phyloP scores from a whole-genome alignment of 23 tunicate genomes.

The Phallusia fumigata region DNA sequence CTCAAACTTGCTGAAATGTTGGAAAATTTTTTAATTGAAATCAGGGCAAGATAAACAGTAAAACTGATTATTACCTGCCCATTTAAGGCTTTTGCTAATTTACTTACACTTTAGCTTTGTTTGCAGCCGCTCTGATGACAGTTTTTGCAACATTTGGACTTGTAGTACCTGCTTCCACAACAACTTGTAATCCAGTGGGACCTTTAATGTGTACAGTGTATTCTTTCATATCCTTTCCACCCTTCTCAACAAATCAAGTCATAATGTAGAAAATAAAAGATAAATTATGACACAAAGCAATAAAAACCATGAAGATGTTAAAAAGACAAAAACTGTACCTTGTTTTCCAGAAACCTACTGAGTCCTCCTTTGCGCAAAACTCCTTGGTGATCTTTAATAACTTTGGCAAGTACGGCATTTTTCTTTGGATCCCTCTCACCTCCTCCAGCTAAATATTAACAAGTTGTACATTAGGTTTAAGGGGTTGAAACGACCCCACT shows the following conservation, averaged over 20 bases:
- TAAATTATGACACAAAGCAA: neutral
- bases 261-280: no score
- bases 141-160: neutral
- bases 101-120: neutral
- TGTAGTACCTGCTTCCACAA: neutral
- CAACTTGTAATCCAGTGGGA: neutral
- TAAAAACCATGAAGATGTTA: neutral
- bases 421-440: slow-evolving; percentile 5
- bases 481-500: no score
- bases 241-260: no score
- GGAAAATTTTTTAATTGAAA: no score
- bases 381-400: neutral
- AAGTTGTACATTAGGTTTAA: no score
- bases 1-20: neutral
- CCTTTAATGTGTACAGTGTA: neutral
- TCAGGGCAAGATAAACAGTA: no score
- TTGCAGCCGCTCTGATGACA: neutral
- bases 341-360: neutral
- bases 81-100: no score
- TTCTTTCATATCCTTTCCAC: no score
- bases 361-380: neutral
- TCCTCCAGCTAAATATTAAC: neutral
- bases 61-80: no score
- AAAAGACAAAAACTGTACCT: neutral
- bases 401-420: neutral